Conservation (phyloP, 2,888 invertebrate species). For the Troilus luridus region DNA sequence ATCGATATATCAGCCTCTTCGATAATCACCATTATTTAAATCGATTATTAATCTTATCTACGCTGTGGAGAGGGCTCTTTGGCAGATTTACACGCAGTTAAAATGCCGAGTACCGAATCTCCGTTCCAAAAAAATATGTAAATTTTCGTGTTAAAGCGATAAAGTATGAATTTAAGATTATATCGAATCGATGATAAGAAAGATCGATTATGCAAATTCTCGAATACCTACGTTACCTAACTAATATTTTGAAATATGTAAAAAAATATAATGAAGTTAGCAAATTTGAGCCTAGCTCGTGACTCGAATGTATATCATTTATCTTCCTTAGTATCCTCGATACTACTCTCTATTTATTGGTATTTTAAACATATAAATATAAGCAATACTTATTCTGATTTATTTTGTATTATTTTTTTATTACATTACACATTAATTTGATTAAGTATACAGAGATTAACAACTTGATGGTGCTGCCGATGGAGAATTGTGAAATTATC, state of each 20-base stretch:
- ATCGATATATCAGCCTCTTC: background rate
- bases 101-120: background rate
- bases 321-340: background rate
- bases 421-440: too few relatives aligned
- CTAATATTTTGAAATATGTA: background rate
- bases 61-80: background rate
- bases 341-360: too few relatives aligned
- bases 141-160: slow-evolving; percentile 6
- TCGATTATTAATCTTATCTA: slow-evolving; percentile 16
- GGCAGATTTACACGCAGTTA: slow-evolving; percentile 21
- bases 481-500: too few relatives aligned
- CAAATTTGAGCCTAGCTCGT: background rate
- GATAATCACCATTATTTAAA: slow-evolving; percentile 21
- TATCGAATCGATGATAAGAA: slow-evolving; percentile 6
- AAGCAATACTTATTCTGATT: too few relatives aligned
- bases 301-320: background rate
- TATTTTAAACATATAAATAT: too few relatives aligned
- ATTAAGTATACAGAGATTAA: too few relatives aligned
- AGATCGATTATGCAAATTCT: slow-evolving; percentile 19
- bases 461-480: too few relatives aligned
- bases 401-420: too few relatives aligned
- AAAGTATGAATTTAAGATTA: slow-evolving; percentile 13
- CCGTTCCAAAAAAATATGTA: slow-evolving; percentile 16
- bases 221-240: background rate
- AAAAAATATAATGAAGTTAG: background rate